Conservation (phyloP, 2,888 invertebrate species). For the Lycophotia porphyrea region DNA sequence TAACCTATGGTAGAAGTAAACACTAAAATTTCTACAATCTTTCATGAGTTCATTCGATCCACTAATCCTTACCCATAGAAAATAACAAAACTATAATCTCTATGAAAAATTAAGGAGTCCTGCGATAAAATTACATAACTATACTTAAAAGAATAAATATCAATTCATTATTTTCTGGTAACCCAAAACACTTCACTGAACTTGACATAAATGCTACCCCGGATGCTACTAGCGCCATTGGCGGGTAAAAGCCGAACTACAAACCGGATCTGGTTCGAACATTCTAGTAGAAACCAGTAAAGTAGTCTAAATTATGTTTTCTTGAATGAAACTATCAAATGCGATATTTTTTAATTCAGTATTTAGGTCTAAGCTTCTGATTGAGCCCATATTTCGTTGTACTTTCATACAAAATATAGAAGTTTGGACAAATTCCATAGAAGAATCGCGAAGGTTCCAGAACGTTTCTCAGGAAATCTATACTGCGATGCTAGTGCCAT, state of each 20-base stretch:
- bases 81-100: neutral
- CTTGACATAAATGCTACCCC: conserved; percentile 64
- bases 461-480: conserved; percentile 65
- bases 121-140: neutral
- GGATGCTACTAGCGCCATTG: conserved; percentile 77
- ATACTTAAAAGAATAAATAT: conserved; percentile 27
- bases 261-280: conserved; percentile 79
- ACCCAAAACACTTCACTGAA: conserved; percentile 53
- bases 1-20: neutral
- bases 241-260: conserved; percentile 73
- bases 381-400: neutral
- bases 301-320: conserved; percentile 47
- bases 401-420: conserved; percentile 64
- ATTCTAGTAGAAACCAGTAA: conserved; percentile 75
- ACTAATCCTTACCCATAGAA: neutral
- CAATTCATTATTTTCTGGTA: conserved; percentile 60
- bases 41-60: neutral
- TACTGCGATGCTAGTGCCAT: conserved; percentile 64
- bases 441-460: conserved; percentile 82
- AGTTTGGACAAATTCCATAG: conserved; percentile 63
- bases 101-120: neutral
- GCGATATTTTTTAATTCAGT: neutral
- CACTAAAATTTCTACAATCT: neutral
- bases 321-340: conserved; percentile 54
- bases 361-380: neutral